Percentiles rank a stretch among this genome's conserved stretches.
phyloP scores from a whole-genome alignment of 2,113 vertebrate species.

The Percopsis transmontana region DNA sequence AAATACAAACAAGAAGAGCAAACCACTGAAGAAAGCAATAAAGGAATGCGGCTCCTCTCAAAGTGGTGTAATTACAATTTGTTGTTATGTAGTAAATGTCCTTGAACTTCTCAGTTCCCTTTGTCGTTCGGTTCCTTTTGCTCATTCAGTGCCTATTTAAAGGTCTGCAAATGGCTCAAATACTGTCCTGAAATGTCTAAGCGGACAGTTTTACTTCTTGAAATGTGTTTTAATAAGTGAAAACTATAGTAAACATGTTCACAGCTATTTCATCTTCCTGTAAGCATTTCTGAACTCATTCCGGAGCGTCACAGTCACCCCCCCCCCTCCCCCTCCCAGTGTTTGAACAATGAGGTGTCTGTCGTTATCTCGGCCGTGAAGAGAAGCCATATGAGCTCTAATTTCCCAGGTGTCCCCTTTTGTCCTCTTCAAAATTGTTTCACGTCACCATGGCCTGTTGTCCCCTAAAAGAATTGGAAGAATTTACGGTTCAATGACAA shows the following conservation, averaged over 20 bases:
- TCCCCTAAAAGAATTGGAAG: background rate
- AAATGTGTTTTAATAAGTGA: too few species aligned
- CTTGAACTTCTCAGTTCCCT: too few species aligned
- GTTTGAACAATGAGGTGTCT: conserved; percentile 9
- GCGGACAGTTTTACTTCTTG: too few species aligned
- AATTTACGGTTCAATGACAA: background rate
- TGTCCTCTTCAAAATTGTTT: conserved; percentile 1
- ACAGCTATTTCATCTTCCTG: background rate
- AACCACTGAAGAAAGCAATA: background rate
- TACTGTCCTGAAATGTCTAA: too few species aligned
- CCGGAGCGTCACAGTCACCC: background rate
- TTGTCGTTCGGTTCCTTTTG: too few species aligned
- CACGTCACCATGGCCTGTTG: conserved; percentile 3
- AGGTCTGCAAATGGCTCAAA: too few species aligned
- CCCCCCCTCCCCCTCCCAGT: background rate
- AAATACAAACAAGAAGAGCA: background rate
- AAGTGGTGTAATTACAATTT: too few species aligned
- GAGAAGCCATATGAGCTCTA: conserved; percentile 2
- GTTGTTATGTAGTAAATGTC: too few species aligned
- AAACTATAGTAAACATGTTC: conserved; percentile 14
- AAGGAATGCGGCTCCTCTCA: background rate
- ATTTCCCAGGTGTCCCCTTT: conserved; percentile 13
- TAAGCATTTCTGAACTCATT: background rate
- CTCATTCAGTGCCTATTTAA: too few species aligned
- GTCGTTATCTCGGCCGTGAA: conserved; percentile 1